Base-by-base conservation (phyloP, 2,113 vertebrate species). In the Phaetusa simplex region DNA sequence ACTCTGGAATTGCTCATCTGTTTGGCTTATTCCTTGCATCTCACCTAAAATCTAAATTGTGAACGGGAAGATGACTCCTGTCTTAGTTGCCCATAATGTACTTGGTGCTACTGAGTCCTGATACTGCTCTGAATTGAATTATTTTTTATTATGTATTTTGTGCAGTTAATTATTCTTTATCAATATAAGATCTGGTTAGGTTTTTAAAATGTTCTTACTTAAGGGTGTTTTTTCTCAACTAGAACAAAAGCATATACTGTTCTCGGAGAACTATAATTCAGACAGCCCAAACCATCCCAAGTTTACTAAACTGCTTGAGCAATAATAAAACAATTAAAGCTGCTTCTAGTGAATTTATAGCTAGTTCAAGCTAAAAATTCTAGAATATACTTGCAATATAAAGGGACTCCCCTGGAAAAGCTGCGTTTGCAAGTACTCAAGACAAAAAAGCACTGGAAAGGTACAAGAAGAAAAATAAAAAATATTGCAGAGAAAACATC, bases 331-430 rank as follows among this genome's bases (percentile, higher is more conserved):
- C 76, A 58, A n/a, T 26, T 26, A 49, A 42, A 81, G 53, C 52
- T 90, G 29, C 38, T 95, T 81, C 62, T 64, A 94, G 52, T 55
- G 45, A 88, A 79, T 13, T 14, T 55, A 50, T 7, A 81, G 11
- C 21, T 14, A 82, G 30, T 53, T 76, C 21, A 95, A 82, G 11
- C 83, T 77, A 80, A 96, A 96, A 89, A 81, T 91, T 92, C 13
- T 91, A 90, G 27, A 86, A 74, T 81, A 71, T 74, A 91, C 34
- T 84, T 91, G 65, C 36, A 95, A 83, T 36, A 70, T 59, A 90
- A 84, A 81, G 23, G 6, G 9, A 52, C 10, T 85, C 56, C 32
- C 83, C 83, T 86, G 62, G 72, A 90, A 95, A 94, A 82, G 47
- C 12, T 95, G 27, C 21, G 7, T 77, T 55, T 34, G 5, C 71